phyloP scores from a whole-genome alignment of 2,797 vertebrate genomes.

The Botia kubotai region DNA sequence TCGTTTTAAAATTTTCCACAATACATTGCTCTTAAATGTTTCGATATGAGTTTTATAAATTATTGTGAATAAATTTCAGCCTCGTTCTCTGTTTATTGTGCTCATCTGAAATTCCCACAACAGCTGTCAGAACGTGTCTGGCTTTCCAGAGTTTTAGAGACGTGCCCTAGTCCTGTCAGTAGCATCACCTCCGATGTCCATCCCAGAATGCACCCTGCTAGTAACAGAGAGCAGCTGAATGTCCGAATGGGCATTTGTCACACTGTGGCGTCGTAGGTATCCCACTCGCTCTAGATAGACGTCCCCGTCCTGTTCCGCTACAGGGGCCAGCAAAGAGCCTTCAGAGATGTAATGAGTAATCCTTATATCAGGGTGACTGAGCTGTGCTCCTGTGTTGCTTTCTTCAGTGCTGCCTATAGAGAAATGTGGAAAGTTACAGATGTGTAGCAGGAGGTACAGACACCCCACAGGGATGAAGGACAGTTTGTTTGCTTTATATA shows the following conservation, averaged over 20 bases:
- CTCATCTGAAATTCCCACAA: not conserved
- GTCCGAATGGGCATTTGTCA: constrained; percentile 81
- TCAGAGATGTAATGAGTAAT: constrained; percentile 59
- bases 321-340: constrained; percentile 72
- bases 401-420: constrained; percentile 23
- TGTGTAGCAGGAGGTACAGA: not conserved
- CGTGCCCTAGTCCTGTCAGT: constrained; percentile 66
- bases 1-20: not conserved
- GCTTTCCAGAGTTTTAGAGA: not conserved
- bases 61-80: not conserved
- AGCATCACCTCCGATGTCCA: constrained; percentile 70
- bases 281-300: constrained; percentile 81
- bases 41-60: constrained; percentile 17
- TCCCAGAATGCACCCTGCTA: constrained; percentile 26
- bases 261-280: constrained; percentile 78
- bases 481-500: constrained; percentile 5
- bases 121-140: constrained; percentile 21
- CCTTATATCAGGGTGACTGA: constrained; percentile 51
- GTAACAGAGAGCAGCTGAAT: constrained; percentile 82
- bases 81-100: not conserved
- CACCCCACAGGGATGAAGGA: not conserved
- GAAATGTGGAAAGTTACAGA: constrained; percentile 3
- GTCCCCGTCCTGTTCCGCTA: constrained; percentile 83
- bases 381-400: not conserved
- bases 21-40: not conserved